Conservation (phyloP, 1,140 invertebrate species). For the Eupeodes corollae region DNA sequence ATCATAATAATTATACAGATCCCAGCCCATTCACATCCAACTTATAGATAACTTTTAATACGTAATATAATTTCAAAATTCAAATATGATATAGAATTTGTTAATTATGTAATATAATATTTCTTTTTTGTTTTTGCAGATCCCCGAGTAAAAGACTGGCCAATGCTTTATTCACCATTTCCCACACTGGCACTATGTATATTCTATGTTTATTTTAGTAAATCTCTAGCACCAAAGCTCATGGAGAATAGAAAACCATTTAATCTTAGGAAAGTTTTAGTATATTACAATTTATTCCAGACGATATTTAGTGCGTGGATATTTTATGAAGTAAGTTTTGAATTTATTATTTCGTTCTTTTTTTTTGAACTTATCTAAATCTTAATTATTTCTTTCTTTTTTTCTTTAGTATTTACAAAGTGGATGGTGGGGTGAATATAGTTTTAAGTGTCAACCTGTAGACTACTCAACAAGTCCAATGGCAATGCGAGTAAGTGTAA, state of each 20-base stretch:
- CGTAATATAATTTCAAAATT: not conserved
- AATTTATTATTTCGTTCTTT: slow-evolving; percentile 1
- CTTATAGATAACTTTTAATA: not conserved
- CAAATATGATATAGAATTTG: not conserved
- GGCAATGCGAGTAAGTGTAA: slow-evolving; percentile 67
- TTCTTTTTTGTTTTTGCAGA: slow-evolving; percentile 48
- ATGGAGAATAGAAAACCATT: slow-evolving; percentile 88
- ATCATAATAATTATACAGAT: too few relatives aligned
- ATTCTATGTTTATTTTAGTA: slow-evolving; percentile 75
- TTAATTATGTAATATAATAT: too few relatives aligned
- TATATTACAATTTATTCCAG: slow-evolving; percentile 81
- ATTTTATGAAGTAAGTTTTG: slow-evolving; percentile 69
- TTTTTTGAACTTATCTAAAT: not conserved
- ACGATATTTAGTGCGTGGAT: slow-evolving; percentile 85
- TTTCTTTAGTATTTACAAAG: slow-evolving; percentile 66
- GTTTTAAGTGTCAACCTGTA: slow-evolving; percentile 86
- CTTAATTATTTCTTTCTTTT: slow-evolving; percentile 8
- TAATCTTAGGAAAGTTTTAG: slow-evolving; percentile 66
- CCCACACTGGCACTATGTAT: slow-evolving; percentile 77
- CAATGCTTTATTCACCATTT: slow-evolving; percentile 82
- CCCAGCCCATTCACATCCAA: too few relatives aligned
- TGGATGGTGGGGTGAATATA: slow-evolving; percentile 78
- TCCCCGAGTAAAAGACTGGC: slow-evolving; percentile 78
- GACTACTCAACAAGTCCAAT: slow-evolving; percentile 75
- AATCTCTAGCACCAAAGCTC: slow-evolving; percentile 66